A percentile compares a stretch with the other conserved stretches of the same genome.
Evolutionary conservation across 1,140 invertebrate genomes (phyloP).

Genomic region (Ostrea edulis): DNA sequence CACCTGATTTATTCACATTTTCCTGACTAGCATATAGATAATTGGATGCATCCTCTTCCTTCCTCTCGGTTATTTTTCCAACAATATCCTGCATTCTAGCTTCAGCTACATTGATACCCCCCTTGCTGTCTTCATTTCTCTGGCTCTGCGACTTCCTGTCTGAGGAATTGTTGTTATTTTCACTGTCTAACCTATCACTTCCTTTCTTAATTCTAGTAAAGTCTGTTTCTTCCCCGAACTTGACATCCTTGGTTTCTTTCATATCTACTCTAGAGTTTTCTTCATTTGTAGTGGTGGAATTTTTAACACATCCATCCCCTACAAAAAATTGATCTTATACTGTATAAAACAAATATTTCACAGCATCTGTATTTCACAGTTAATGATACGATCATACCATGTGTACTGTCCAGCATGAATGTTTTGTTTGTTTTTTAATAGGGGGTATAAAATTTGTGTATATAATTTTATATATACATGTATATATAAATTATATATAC

Average conservation of each 20-base stretch:
- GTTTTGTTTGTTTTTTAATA: too few relatives aligned
- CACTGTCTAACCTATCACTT: neutral
- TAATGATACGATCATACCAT: too few relatives aligned
- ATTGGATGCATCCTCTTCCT: neutral
- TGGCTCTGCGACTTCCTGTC: neutral
- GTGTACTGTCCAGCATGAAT: too few relatives aligned
- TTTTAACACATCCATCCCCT: neutral
- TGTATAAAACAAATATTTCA: neutral
- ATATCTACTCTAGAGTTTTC: neutral
- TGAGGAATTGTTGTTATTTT: constrained; percentile 9
- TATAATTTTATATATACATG: too few relatives aligned
- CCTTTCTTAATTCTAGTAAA: constrained; percentile 1
- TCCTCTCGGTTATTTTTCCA: neutral
- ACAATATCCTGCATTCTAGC: neutral
- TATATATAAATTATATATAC: too few relatives aligned
- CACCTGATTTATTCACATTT: neutral
- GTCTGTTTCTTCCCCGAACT: neutral
- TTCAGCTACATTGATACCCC: neutral
- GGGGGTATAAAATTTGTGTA: too few relatives aligned
- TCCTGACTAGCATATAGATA: neutral
- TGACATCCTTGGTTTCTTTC: neutral
- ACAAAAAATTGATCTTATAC: neutral
- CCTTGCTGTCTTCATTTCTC: neutral
- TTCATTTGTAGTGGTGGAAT: neutral
- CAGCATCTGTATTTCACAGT: too few relatives aligned